Percentiles rank a stretch among this genome's conserved stretches.
phyloP scores from a whole-genome alignment of 2,888 invertebrate species.

The Polydrusus pterygomalis region DNA sequence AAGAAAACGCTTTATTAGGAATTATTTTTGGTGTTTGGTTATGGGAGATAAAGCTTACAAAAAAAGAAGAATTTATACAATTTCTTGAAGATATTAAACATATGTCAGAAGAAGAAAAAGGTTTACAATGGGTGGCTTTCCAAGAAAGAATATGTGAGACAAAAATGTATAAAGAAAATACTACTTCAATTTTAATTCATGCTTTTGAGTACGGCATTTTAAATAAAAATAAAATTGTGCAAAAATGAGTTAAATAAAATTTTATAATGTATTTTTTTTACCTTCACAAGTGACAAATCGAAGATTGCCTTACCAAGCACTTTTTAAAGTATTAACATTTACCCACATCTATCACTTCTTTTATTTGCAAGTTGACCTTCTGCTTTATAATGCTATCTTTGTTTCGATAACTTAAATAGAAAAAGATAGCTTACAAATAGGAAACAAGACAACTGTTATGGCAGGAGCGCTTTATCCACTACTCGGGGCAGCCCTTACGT shows the following conservation, averaged over 20 bases:
- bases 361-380: too few relatives aligned
- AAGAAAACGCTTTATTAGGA: constrained; percentile 42
- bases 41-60: constrained; percentile 38
- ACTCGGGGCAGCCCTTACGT: too few relatives aligned
- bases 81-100: too few relatives aligned
- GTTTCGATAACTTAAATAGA: too few relatives aligned
- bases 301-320: too few relatives aligned
- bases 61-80: constrained; percentile 23
- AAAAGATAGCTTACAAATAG: too few relatives aligned
- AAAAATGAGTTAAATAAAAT: background rate
- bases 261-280: background rate
- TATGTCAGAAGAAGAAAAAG: background rate
- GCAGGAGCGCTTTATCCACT: too few relatives aligned
- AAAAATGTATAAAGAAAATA: constrained; percentile 23
- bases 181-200: constrained; percentile 36
- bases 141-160: background rate
- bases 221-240: background rate
- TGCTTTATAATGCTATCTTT: too few relatives aligned
- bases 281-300: too few relatives aligned
- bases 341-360: too few relatives aligned
- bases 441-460: too few relatives aligned
- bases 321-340: too few relatives aligned
- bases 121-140: background rate
- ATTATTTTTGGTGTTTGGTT: constrained; percentile 32
- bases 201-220: constrained; percentile 38